Base-by-base conservation (phyloP, 2,797 vertebrate genomes). In the Denticeps clupeoides region DNA sequence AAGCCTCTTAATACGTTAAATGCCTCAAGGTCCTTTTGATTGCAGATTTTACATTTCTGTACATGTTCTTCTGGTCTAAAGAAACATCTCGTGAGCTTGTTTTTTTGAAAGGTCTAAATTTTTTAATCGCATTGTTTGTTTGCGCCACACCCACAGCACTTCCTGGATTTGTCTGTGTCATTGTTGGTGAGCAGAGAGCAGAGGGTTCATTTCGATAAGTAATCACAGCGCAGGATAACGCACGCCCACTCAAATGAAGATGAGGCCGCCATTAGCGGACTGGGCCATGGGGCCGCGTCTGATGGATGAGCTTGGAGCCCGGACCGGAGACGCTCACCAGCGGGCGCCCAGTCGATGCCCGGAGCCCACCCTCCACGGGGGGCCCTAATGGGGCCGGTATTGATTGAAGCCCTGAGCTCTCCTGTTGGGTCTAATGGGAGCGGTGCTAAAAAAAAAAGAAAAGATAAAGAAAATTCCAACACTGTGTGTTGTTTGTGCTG, bases 361-460 rank as follows among this genome's bases (percentile, higher is more conserved):
- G 49, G 46, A 65, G 68, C 52, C 64, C 64, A 63, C 47, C 60
- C 63, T 62, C 70, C 29, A 59, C 46, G 62, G 73, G 72, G 69
- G 70, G 74, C 66, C 45, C 61, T 77, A 79, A 80, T 79, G 70
- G 70, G 62, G 59, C 65, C 51, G 44, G 50, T 66, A 81, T 82
- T 67, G 79, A 82, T 80, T 65, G 32, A 21, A 55, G 56, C 53
- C 33, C 55, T 52, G 62, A 53, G 64, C 57, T 69, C 51, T 42
- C 63, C 67, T 61, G 58, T 70, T 71, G 71, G 55, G 70, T 64
- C 64, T 74, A 72, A 71, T 66, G 68, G 71, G 70, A 65, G 54
- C 37, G 49, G 60, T 49, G 53, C 46, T 53, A 51, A 66, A 59
- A 1, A 21, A 38, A 38, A 18, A 18, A 38, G 38, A 16, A 37